These are phyloP conservation scores for Pantala flavescens DNA, from an alignment of 1,140 invertebrate genomes.

Conservation along the genomic window DNA sequence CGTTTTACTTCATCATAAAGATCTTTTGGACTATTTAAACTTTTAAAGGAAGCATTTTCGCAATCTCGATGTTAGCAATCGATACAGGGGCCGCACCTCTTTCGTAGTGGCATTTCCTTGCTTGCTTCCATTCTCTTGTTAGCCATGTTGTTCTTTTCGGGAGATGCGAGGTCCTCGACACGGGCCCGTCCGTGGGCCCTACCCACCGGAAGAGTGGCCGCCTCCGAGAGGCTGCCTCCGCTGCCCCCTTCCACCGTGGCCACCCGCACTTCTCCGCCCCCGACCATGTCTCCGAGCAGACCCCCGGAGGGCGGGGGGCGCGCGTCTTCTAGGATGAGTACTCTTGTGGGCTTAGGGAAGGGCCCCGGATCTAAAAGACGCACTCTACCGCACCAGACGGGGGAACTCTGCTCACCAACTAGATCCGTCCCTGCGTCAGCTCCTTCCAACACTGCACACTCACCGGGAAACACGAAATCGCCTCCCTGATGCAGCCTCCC, in stretches of 20 bases:
- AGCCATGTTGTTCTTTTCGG: constrained; percentile 65
- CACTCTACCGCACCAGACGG: constrained; percentile 18
- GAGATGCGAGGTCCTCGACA: constrained; percentile 43
- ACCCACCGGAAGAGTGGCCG: constrained; percentile 68
- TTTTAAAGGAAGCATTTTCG: too few relatives aligned
- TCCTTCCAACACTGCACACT: background rate
- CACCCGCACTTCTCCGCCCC: constrained; percentile 69
- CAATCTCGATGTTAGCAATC: too few relatives aligned
- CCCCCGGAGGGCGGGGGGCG: background rate
- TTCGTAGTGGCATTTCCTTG: constrained; percentile 53
- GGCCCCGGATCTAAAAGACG: constrained; percentile 28
- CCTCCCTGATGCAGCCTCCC: too few relatives aligned
- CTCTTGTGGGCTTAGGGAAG: constrained; percentile 28
- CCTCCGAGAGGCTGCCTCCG: constrained; percentile 41
- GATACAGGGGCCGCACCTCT: background rate
- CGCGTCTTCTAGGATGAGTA: background rate
- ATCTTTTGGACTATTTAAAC: too few relatives aligned
- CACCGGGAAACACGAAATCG: background rate
- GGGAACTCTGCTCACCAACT: constrained; percentile 23
- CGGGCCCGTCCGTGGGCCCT: constrained; percentile 46
- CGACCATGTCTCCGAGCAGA: constrained; percentile 39
- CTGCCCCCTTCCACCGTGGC: constrained; percentile 55
- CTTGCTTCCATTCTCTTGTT: constrained; percentile 80
- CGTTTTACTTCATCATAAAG: too few relatives aligned
- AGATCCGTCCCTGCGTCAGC: background rate